phyloP scores from a whole-genome alignment of 2,888 invertebrate genomes.

The Endomychus coccineus region DNA sequence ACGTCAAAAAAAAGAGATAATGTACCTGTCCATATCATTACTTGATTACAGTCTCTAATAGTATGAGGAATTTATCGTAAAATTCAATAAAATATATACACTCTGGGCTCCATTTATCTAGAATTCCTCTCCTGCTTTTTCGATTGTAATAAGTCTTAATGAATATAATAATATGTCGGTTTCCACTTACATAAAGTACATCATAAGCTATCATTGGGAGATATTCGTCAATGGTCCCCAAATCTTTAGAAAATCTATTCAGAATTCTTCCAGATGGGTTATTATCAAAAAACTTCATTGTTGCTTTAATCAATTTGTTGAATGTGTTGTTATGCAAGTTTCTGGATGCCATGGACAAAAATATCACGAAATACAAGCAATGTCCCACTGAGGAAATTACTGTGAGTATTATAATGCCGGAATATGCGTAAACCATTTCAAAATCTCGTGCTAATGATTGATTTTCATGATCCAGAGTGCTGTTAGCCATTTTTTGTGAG shows the following conservation, averaged over 20 bases:
- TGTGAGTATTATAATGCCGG: conserved; percentile 42
- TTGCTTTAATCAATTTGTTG: conserved; percentile 32
- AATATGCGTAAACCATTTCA: conserved; percentile 44
- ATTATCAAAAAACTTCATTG: conserved; percentile 39
- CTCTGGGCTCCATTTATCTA: too few species aligned
- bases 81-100: too few species aligned
- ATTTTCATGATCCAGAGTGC: conserved; percentile 5
- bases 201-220: conserved; percentile 45
- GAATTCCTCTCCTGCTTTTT: too few species aligned
- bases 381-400: conserved; percentile 39
- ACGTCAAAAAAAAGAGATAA: too few species aligned
- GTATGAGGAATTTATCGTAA: too few species aligned
- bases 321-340: conserved; percentile 38
- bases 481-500: neutral
- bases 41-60: too few species aligned
- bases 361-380: conserved; percentile 37
- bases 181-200: conserved; percentile 35
- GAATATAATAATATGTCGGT: too few species aligned
- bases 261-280: conserved; percentile 42
- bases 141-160: too few species aligned
- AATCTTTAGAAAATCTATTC: conserved; percentile 43
- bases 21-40: too few species aligned
- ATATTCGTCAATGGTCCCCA: conserved; percentile 56
- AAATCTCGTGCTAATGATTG: conserved; percentile 26
- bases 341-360: conserved; percentile 36